phyloP scores from a whole-genome alignment of 2,113 vertebrate species.

The Zapus hudsonius region DNA sequence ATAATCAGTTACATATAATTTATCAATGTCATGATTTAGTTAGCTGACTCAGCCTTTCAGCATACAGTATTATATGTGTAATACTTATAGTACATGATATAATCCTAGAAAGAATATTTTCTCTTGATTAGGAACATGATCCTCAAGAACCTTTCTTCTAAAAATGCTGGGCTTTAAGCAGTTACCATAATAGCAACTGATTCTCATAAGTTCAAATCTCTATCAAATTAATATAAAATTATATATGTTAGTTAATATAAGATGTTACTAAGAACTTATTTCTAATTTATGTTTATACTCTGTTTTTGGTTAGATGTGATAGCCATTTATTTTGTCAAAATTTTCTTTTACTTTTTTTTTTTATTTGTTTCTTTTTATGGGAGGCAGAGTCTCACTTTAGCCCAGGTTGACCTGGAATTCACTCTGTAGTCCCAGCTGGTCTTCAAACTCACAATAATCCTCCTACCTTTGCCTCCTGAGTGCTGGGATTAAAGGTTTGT shows the following conservation, averaged over 20 bases:
- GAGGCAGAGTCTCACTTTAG: too few species aligned
- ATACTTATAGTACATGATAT: background rate
- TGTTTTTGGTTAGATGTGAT: background rate
- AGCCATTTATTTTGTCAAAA: background rate
- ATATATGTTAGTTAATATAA: background rate
- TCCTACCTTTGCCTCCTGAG: too few species aligned
- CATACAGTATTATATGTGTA: background rate
- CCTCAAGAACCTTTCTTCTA: conserved; percentile 48
- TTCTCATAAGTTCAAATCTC: conserved; percentile 37
- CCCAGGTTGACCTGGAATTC: too few species aligned
- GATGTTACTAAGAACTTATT: background rate
- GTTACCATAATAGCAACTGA: conserved; percentile 11
- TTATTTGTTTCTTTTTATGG: too few species aligned
- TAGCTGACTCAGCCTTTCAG: conserved; percentile 27
- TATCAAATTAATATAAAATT: background rate
- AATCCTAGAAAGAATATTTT: conserved; percentile 34
- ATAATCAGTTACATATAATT: conserved; percentile 19
- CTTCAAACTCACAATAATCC: too few species aligned
- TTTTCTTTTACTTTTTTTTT: background rate
- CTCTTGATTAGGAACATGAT: conserved; percentile 22
- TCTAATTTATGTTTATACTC: background rate
- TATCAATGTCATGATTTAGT: conserved; percentile 16
- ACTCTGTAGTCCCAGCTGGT: too few species aligned
- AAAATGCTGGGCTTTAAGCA: conserved; percentile 29
- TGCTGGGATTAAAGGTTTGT: too few species aligned